Conservation (phyloP, 2,113 vertebrate species). For the Lasiurus borealis region DNA sequence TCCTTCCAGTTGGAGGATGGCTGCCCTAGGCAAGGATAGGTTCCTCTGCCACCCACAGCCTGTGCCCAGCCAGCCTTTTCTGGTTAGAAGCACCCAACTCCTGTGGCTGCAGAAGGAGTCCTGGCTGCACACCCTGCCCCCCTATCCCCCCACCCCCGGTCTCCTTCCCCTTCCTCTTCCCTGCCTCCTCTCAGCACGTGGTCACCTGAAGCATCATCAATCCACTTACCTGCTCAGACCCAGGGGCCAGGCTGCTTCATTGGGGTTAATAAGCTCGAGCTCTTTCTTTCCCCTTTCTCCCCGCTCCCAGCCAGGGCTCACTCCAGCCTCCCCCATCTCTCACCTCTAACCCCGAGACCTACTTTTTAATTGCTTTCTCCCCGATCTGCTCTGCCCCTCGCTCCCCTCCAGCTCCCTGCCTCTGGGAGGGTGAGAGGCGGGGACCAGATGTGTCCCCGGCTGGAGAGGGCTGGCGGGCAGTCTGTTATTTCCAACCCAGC, state of each 20-base stretch:
- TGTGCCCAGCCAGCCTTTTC: not conserved
- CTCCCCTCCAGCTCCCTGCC: not conserved
- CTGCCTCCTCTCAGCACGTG: not conserved
- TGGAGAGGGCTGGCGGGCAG: not conserved
- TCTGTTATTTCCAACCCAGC: slow-evolving; percentile 57
- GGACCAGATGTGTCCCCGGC: slow-evolving; percentile 50
- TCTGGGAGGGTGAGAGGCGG: not conserved
- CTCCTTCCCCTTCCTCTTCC: not conserved
- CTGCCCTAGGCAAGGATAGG: not conserved
- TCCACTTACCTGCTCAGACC: not conserved
- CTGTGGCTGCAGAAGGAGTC: not conserved
- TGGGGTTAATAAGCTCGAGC: not conserved
- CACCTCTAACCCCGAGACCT: slow-evolving; percentile 43
- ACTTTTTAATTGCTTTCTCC: slow-evolving; percentile 63
- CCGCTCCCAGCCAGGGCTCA: not conserved
- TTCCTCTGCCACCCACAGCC: not conserved
- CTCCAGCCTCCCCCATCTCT: not conserved
- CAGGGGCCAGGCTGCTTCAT: not conserved
- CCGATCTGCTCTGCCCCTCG: not conserved
- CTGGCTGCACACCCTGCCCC: not conserved
- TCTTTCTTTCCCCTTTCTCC: not conserved
- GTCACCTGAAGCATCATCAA: not conserved
- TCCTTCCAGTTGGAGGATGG: not conserved
- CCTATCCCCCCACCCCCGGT: not conserved
- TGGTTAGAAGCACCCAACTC: not conserved